Percentiles rank a stretch among this genome's conserved stretches.
Conservation (phyloP, 2,797 vertebrate genomes). For the Oreortyx pictus region DNA sequence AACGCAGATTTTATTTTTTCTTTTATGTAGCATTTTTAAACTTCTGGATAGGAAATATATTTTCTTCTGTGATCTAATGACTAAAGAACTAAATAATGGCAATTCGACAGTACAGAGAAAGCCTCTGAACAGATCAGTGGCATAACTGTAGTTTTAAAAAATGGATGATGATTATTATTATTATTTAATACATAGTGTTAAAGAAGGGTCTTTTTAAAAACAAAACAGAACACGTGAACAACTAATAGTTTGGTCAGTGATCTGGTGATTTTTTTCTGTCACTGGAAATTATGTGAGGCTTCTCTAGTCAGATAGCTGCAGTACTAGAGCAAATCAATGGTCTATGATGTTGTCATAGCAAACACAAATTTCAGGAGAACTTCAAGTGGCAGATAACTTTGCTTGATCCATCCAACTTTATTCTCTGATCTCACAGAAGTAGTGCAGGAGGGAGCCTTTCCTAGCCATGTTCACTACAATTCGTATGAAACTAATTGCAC, state of each 20-base stretch:
- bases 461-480: not conserved
- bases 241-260: not conserved
- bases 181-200: not conserved
- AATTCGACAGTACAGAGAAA: not conserved
- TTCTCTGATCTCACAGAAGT: not conserved
- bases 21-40: not conserved
- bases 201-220: not conserved
- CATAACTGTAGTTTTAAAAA: not conserved
- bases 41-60: not conserved
- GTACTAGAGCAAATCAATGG: not conserved
- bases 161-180: not conserved
- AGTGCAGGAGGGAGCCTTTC: not conserved
- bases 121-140: not conserved
- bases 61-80: not conserved
- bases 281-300: not conserved
- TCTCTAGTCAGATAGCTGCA: not conserved
- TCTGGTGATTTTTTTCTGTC: not conserved
- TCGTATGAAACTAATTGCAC: not conserved
- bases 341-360: not conserved
- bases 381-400: not conserved
- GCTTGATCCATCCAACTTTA: not conserved
- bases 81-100: not conserved
- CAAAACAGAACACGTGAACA: not conserved
- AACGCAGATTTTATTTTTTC: not conserved
- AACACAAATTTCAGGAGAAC: not conserved